These are phyloP conservation scores for Avahi laniger DNA, from an alignment of 2,797 vertebrate species.

Conservation along the genomic window DNA sequence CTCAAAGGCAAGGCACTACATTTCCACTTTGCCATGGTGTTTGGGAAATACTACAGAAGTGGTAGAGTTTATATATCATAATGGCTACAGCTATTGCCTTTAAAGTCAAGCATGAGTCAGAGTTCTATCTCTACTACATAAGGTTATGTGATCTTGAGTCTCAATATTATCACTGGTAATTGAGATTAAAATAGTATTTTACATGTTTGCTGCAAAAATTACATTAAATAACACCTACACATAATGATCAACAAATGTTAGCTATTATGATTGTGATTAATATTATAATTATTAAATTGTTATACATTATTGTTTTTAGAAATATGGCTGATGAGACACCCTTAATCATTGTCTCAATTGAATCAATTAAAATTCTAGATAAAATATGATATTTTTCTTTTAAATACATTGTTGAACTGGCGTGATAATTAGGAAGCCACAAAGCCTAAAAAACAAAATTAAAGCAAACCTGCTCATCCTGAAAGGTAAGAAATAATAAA, in stretches of 20 bases:
- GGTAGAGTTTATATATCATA: background rate
- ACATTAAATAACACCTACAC: background rate
- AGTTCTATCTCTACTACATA: background rate
- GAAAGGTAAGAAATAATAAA: background rate
- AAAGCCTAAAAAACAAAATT: background rate
- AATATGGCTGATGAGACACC: background rate
- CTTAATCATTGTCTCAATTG: background rate
- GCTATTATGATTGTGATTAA: background rate
- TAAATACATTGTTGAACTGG: background rate
- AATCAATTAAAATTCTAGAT: background rate
- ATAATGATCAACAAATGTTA: background rate
- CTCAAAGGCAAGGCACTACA: background rate
- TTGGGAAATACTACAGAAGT: background rate
- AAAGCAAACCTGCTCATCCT: background rate
- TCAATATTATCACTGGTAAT: background rate
- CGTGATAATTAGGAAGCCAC: background rate
- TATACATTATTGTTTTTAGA: background rate
- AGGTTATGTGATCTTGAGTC: background rate
- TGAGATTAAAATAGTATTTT: slow-evolving; percentile 1
- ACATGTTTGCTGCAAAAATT: background rate
- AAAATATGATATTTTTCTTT: background rate
- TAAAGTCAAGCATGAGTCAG: background rate
- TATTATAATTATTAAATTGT: background rate
- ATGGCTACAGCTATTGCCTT: background rate
- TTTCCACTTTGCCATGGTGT: background rate